phyloP scores from a whole-genome alignment of 2,888 invertebrate species.

The Spatulosminthurus flaviceps region DNA sequence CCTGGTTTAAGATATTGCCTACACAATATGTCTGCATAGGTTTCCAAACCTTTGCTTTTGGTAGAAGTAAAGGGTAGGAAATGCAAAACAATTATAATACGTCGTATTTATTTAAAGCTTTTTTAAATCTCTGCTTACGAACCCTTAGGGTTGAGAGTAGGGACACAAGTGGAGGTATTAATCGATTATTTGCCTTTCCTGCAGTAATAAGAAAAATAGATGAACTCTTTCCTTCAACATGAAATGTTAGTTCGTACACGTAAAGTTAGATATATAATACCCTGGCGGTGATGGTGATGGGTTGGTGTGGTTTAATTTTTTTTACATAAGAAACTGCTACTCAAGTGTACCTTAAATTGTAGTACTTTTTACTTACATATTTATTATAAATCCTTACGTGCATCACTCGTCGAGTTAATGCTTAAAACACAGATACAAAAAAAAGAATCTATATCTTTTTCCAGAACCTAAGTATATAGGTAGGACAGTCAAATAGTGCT shows the following conservation, averaged over 20 bases:
- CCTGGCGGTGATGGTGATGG: slow-evolving; percentile 37
- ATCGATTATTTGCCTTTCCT: no score
- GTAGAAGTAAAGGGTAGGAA: not conserved
- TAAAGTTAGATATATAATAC: not conserved
- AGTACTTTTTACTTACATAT: not conserved
- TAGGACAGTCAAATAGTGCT: no score
- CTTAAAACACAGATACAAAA: not conserved
- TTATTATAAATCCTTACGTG: not conserved
- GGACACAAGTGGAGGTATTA: not conserved
- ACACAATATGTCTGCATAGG: not conserved
- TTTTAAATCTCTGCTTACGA: slow-evolving; percentile 22
- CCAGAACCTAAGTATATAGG: not conserved
- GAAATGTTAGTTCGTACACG: no score
- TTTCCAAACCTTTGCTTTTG: not conserved
- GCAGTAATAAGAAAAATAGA: no score
- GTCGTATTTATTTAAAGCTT: not conserved
- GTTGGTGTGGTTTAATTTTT: slow-evolving; percentile 12
- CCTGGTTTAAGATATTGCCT: not conserved
- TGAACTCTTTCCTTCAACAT: no score
- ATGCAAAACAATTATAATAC: not conserved
- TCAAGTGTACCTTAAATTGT: not conserved
- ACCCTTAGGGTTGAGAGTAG: slow-evolving; percentile 18
- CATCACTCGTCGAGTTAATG: not conserved
- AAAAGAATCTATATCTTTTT: not conserved
- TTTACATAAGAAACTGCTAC: not conserved